phyloP scores from a whole-genome alignment of 2,113 vertebrate genomes.

The Psittacara wagleri region DNA sequence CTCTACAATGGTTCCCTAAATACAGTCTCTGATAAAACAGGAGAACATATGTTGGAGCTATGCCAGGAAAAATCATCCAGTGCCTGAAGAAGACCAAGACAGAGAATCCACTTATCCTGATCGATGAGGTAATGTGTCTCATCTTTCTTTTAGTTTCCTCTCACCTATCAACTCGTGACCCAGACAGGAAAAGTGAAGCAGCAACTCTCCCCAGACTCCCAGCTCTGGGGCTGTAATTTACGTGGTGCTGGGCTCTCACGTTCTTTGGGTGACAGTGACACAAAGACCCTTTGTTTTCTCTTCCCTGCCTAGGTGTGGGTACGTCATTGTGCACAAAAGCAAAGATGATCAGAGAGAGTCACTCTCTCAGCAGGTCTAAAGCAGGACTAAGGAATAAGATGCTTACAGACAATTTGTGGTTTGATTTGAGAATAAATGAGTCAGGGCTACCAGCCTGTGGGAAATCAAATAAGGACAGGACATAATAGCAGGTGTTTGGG shows the following conservation, averaged over 20 bases:
- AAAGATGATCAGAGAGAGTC: not conserved
- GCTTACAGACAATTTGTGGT: not conserved
- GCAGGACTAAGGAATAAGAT: not conserved
- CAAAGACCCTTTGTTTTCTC: not conserved
- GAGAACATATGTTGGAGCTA: conserved; percentile 96
- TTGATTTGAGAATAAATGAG: not conserved
- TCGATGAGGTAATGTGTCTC: conserved; percentile 86
- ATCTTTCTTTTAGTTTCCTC: not conserved
- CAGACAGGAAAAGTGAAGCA: not conserved
- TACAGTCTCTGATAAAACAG: conserved; percentile 67
- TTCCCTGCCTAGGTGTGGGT: not conserved
- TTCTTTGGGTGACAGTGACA: not conserved
- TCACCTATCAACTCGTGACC: not conserved
- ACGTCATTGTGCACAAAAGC: not conserved
- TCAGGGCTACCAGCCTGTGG: not conserved
- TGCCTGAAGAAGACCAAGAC: conserved; percentile 98
- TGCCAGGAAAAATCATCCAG: conserved; percentile 98
- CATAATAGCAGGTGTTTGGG: not conserved
- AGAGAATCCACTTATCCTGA: conserved; percentile 93
- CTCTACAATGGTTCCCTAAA: not conserved
- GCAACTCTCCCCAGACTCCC: not conserved
- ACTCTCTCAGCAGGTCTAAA: not conserved
- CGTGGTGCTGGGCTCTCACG: not conserved
- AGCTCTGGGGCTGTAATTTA: not conserved
- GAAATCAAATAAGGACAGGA: not conserved